phyloP scores from a whole-genome alignment of 1,140 invertebrate species.

The Halyomorpha halys region DNA sequence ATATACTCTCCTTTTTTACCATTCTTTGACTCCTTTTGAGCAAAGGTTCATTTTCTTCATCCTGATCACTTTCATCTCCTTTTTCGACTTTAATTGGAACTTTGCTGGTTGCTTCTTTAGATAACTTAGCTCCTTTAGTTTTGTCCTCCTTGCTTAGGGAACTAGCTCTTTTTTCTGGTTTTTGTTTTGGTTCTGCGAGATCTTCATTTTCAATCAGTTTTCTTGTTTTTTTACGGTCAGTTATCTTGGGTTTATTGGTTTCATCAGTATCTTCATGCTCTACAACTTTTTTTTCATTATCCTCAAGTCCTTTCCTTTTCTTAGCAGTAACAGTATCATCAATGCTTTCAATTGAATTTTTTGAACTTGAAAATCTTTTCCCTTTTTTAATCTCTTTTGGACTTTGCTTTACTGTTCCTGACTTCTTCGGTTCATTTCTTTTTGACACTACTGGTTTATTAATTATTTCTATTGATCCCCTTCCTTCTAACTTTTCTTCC shows the following conservation, averaged over 20 bases:
- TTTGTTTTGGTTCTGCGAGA: not conserved
- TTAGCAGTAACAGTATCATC: not conserved
- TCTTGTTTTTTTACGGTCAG: not conserved
- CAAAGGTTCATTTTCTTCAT: slow-evolving; percentile 9
- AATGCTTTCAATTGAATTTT: not conserved
- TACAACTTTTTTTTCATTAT: not conserved
- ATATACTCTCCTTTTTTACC: slow-evolving; percentile 17
- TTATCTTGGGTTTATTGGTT: not conserved
- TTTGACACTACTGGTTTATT: not conserved
- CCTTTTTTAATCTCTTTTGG: not conserved
- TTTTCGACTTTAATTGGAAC: not conserved
- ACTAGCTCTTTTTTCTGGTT: no score
- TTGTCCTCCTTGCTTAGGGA: slow-evolving; percentile 7
- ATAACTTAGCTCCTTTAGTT: slow-evolving; percentile 2
- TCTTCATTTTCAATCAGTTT: not conserved
- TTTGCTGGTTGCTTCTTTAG: slow-evolving; percentile 9
- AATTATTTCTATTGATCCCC: slow-evolving; percentile 2
- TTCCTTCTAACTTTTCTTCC: slow-evolving; percentile 15
- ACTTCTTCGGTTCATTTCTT: not conserved
- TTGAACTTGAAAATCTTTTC: not conserved
- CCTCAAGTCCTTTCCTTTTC: not conserved
- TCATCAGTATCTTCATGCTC: not conserved
- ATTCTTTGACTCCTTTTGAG: not conserved
- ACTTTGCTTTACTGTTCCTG: not conserved
- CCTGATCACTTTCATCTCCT: not conserved